A percentile compares a stretch with the other conserved stretches of the same genome.
phyloP scores from a whole-genome alignment of 1,140 invertebrate species.

The Paralvinella palmiformis region DNA sequence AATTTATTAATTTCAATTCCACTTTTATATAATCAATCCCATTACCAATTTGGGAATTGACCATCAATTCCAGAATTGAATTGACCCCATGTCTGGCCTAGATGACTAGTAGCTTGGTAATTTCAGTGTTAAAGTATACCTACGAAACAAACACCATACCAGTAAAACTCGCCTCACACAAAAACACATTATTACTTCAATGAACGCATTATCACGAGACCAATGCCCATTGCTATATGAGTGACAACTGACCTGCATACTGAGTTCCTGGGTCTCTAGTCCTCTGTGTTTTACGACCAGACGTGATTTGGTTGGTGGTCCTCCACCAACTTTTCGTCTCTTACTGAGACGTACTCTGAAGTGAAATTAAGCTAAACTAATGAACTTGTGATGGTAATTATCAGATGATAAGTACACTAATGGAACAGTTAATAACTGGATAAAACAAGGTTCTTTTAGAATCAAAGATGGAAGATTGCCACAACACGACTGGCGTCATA shows the following conservation, averaged over 20 bases:
- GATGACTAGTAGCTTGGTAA: not conserved
- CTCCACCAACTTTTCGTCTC: conserved; percentile 60
- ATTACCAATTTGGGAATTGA: too few species aligned
- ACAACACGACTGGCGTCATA: not conserved
- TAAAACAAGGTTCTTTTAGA: not conserved
- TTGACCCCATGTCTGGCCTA: too few species aligned
- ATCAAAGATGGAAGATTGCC: not conserved
- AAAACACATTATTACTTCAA: not conserved
- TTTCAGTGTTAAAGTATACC: not conserved
- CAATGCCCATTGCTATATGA: not conserved
- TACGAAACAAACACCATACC: not conserved
- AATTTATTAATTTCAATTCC: too few species aligned
- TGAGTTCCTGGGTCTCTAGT: conserved; percentile 77
- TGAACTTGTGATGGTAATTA: not conserved
- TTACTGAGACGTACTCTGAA: conserved; percentile 80
- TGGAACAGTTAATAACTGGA: not conserved
- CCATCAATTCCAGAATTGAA: too few species aligned
- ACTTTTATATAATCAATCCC: too few species aligned
- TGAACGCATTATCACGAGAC: not conserved
- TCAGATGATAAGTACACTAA: not conserved
- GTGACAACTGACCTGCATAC: conserved; percentile 63
- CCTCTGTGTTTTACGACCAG: conserved; percentile 85
- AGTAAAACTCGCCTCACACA: not conserved
- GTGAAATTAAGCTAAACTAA: conserved; percentile 17
- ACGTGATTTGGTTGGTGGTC: conserved; percentile 64